These are phyloP conservation scores for Percopsis transmontana DNA, from an alignment of 2,113 vertebrate genomes.

Conservation along the genomic window DNA sequence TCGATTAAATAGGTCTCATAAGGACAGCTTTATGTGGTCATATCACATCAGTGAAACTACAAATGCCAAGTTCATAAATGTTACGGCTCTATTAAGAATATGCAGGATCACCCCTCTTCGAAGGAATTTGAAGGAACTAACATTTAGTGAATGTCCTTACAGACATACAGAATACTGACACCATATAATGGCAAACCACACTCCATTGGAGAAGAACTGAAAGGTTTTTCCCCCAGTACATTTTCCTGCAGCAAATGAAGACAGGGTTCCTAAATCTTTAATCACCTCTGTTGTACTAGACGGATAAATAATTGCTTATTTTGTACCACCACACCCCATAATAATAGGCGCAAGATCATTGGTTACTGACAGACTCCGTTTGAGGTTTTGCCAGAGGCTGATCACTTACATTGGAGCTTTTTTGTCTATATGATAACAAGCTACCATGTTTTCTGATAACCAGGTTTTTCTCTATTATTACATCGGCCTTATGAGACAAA, in stretches of 20 bases:
- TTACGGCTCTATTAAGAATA: no score
- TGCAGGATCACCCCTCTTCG: no score
- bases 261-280: conserved; percentile 71
- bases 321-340: conserved; percentile 51
- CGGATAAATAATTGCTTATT: conserved; percentile 71
- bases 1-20: no score
- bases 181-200: conserved; percentile 17
- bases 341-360: conserved; percentile 16
- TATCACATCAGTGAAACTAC: no score
- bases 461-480: conserved; percentile 16
- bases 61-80: no score
- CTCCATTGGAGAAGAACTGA: conserved; percentile 26
- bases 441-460: conserved; percentile 14
- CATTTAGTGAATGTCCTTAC: conserved; percentile 13
- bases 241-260: conserved; percentile 52
- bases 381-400: conserved; percentile 14
- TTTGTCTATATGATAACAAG: conserved; percentile 1
- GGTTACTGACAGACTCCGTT: conserved; percentile 21
- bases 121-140: no score
- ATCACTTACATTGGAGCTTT: conserved; percentile 15
- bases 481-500: conserved; percentile 6
- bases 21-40: no score
- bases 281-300: conserved; percentile 67
- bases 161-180: conserved; percentile 13
- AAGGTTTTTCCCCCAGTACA: conserved; percentile 41